Base-by-base conservation (phyloP, 1,140 invertebrate species). In the Platorchestia sp. region DNA sequence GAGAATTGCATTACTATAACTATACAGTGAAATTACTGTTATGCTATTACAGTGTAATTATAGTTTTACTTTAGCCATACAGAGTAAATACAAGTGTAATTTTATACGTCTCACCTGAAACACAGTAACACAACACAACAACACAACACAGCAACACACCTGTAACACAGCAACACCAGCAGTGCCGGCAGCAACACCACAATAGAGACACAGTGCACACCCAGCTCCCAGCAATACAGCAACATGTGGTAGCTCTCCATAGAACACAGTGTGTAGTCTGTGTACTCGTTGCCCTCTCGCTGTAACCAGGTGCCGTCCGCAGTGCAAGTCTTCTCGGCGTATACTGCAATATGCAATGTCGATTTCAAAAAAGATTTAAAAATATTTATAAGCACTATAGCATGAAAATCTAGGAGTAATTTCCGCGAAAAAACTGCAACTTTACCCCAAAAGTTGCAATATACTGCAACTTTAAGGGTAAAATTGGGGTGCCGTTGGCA, bases 181-280 rank as follows among this genome's bases (percentile, higher is more conserved):
- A 96, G 42, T 16, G 96, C 95, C 0, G 95, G 95, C 10, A 91
- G 14, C 36, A 96, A 44, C 19, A 87, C 93, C 27, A 96, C 14
- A 44, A 96, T 47, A 3, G 96, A 96, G n/a, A 95, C 3, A 75
- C 91, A 95, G 45, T 95, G 95, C 41, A 95, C 95, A 41, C 86
- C 91, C 53, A 93, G 44, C 53, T 96, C 96, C 95, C 95, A 96
- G 93, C 19, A 75, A 45, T 96, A 96, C 91, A 53, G 42, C n/a
- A 87, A 0, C 16, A 90, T 40, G 95, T 96, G 96, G 96, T 95
- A 95, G 43, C 87, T 41, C 45, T 87, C 53, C 93, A 95, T 95
- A 47, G 95, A 90, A 89, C 96, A 96, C 27, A 45, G 40, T 22
- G 59, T 40, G 95, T 96, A 96, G 45, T 96, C 93, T 5, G 96